These are phyloP conservation scores for Parauchenoglanis ngamensis DNA, from an alignment of 2,797 vertebrate genomes.

Conservation along the genomic window DNA sequence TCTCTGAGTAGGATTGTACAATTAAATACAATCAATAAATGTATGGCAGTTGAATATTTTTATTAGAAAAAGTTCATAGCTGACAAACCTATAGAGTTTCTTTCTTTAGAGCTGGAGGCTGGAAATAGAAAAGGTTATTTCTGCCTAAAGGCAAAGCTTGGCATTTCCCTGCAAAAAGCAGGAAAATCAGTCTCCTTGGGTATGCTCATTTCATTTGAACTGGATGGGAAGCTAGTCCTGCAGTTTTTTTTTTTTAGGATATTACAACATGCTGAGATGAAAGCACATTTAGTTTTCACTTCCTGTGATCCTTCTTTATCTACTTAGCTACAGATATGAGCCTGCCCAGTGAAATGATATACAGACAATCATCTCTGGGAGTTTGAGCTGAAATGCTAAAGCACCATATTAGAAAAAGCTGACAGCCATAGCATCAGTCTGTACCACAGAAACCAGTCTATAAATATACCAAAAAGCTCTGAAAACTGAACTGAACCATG, in stretches of 20 bases:
- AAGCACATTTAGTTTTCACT: constrained; percentile 48
- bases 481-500: constrained; percentile 1
- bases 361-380: constrained; percentile 29
- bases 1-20: neutral
- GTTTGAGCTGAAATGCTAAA: constrained; percentile 28
- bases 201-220: constrained; percentile 39
- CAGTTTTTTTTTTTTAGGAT: constrained; percentile 26
- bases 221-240: constrained; percentile 25
- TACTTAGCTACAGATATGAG: constrained; percentile 22
- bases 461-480: constrained; percentile 30
- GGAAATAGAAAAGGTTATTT: constrained; percentile 55
- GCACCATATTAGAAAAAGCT: constrained; percentile 23
- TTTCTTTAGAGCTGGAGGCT: constrained; percentile 31
- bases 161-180: constrained; percentile 55
- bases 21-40: neutral
- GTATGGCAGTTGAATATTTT: neutral
- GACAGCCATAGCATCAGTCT: constrained; percentile 43
- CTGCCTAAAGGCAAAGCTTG: constrained; percentile 54
- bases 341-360: constrained; percentile 30
- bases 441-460: constrained; percentile 11
- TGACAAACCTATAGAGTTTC: constrained; percentile 20
- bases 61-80: constrained; percentile 1
- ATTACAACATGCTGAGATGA: constrained; percentile 47
- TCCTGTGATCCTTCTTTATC: constrained; percentile 45
- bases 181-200: constrained; percentile 40